These are phyloP conservation scores for Psilopogon haemacephalus DNA, from an alignment of 2,113 vertebrate genomes.

Conservation along the genomic window DNA sequence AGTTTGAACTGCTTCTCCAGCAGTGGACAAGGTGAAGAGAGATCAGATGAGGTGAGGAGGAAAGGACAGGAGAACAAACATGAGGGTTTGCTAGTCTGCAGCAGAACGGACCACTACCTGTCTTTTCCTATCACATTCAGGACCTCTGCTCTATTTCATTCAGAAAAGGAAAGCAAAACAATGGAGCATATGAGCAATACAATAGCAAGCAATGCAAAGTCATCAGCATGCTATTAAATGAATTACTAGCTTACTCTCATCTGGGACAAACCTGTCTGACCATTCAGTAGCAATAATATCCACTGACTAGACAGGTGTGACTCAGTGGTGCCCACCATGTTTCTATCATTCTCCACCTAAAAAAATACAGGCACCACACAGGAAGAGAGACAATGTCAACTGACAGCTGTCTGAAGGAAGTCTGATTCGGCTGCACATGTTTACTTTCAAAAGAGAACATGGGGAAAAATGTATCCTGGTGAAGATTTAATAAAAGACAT, in stretches of 20 bases:
- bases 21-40: background rate
- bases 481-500: background rate
- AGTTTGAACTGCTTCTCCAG: background rate
- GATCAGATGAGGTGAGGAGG: too few species aligned
- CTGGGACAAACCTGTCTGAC: background rate
- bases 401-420: background rate
- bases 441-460: background rate
- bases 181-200: background rate
- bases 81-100: background rate
- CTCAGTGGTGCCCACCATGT: accelerated
- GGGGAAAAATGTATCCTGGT: background rate
- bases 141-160: background rate
- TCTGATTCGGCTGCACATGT: accelerated
- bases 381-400: background rate
- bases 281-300: background rate
- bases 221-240: background rate
- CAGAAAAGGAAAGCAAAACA: background rate
- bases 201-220: background rate
- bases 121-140: background rate
- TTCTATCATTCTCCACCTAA: background rate
- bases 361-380: background rate
- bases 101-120: background rate
- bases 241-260: background rate
- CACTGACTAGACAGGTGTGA: background rate
- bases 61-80: background rate